A percentile compares a stretch with the other conserved stretches of the same genome.
phyloP scores from a whole-genome alignment of 2,113 vertebrate species.

The Sturnira hondurensis region DNA sequence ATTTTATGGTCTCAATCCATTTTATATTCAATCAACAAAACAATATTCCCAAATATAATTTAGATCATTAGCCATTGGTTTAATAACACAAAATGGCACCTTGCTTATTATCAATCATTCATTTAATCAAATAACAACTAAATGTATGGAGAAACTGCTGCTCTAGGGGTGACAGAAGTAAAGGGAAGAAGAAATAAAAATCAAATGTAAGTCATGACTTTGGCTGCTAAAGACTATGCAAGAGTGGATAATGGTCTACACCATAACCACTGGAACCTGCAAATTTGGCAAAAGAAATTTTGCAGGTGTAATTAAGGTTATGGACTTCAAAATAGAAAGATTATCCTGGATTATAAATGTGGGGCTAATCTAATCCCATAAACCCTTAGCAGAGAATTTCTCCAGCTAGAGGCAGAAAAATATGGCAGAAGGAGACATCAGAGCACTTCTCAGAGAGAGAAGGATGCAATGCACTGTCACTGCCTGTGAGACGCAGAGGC shows the following conservation, averaged over 20 bases:
- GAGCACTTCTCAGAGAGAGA: background rate
- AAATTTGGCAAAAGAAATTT: background rate
- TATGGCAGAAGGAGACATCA: background rate
- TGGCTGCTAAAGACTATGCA: background rate
- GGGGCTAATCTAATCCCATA: background rate
- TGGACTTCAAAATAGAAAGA: background rate
- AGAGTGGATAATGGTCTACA: background rate
- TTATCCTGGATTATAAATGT: background rate
- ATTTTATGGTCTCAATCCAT: background rate
- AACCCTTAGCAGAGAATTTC: background rate
- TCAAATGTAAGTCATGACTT: background rate
- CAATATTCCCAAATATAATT: background rate
- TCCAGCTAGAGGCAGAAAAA: background rate
- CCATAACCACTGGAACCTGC: background rate
- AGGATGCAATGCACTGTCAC: background rate
- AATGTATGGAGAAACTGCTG: background rate
- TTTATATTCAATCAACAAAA: background rate
- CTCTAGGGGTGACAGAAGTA: fast-evolving
- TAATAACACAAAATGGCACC: background rate
- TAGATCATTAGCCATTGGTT: background rate
- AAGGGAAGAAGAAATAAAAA: background rate
- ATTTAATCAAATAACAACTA: background rate
- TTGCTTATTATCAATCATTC: background rate
- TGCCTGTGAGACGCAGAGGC: background rate
- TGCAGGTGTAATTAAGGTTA: background rate